Evolutionary conservation across 2,113 vertebrate species (phyloP).

Genomic region (Limanda limanda): DNA sequence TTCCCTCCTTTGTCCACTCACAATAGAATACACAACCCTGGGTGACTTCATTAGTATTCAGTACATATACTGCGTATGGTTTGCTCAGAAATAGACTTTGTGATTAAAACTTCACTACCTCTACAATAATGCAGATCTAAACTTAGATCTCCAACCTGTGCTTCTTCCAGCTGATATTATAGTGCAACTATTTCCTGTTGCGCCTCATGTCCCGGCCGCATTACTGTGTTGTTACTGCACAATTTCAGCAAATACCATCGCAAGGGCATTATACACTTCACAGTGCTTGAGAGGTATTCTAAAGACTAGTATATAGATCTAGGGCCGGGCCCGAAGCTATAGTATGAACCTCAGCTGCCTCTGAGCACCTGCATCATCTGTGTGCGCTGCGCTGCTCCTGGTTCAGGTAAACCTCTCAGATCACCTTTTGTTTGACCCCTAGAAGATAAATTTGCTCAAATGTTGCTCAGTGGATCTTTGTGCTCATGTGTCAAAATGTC

Average conservation of each 20-base stretch:
- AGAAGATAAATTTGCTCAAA: background rate
- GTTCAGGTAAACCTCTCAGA: background rate
- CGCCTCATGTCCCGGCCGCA: background rate
- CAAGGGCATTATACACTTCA: constrained; percentile 1
- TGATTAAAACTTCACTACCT: background rate
- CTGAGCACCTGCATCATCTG: background rate
- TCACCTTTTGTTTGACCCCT: background rate
- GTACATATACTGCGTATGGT: background rate
- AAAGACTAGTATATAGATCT: constrained; percentile 6
- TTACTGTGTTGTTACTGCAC: background rate
- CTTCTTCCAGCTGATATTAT: constrained; percentile 1
- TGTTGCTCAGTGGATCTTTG: background rate
- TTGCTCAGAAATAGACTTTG: constrained; percentile 14
- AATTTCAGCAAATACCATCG: constrained; percentile 11
- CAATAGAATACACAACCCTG: constrained; percentile 1
- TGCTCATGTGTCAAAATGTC: background rate
- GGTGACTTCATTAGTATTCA: constrained; percentile 7
- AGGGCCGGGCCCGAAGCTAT: background rate
- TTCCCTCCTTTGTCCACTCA: constrained; percentile 10
- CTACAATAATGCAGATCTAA: background rate
- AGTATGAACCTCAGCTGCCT: background rate
- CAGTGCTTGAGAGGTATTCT: constrained; percentile 3
- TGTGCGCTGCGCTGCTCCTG: background rate
- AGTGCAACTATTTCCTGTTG: constrained; percentile 12
- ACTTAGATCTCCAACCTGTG: constrained; percentile 5